Conservation (phyloP, 2,113 vertebrate species). For the Mellivora capensis region DNA sequence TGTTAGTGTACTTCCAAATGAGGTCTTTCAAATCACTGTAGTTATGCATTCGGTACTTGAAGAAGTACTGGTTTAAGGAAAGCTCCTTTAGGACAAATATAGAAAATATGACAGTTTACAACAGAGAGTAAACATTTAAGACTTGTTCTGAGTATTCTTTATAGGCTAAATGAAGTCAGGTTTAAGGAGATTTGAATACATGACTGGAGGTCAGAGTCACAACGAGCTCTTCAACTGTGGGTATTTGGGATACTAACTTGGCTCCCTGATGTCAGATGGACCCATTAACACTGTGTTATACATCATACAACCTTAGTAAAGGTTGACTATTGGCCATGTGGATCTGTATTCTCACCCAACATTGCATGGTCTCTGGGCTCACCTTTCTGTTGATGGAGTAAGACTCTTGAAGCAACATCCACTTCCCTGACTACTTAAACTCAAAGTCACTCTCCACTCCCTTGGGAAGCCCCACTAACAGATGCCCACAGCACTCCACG, state of each 20-base stretch:
- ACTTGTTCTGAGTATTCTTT: not conserved
- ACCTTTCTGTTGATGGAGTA: not conserved
- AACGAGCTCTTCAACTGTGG: not conserved
- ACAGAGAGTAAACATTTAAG: not conserved
- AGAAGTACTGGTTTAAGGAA: not conserved
- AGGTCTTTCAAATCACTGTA: not conserved
- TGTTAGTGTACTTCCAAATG: not conserved
- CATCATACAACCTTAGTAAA: not conserved
- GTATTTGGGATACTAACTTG: not conserved
- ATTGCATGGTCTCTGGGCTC: not conserved
- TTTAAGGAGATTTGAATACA: conserved; percentile 14
- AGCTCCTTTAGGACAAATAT: not conserved
- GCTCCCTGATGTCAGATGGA: not conserved
- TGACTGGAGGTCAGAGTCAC: not conserved
- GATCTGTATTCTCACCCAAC: not conserved
- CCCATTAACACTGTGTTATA: not conserved
- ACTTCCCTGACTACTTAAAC: not conserved
- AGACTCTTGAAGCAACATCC: not conserved
- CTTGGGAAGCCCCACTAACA: not conserved
- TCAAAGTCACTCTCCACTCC: no score
- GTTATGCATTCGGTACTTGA: not conserved
- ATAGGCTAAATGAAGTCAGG: not conserved
- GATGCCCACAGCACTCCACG: fast-evolving
- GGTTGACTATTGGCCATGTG: not conserved
- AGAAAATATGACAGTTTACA: not conserved